Evolutionary conservation across 1,140 invertebrate species (phyloP), one percentile per base, ranked within the genome.

Genomic region (Cepaea nemoralis): DNA sequence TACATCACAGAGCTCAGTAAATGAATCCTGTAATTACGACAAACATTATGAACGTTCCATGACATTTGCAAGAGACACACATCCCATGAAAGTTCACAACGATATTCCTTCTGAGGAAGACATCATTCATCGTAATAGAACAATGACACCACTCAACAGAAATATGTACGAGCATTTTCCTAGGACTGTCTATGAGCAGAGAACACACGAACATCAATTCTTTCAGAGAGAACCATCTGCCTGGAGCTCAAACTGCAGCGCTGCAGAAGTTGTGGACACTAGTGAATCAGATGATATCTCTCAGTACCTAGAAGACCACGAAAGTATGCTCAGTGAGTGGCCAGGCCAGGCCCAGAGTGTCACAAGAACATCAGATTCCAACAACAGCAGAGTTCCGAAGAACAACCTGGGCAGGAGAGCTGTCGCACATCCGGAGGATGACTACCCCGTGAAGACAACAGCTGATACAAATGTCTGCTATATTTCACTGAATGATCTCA

Each of bases 401-500:
- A 10, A 8, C 5, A n/a, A n/a, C n/a, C n/a, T n/a, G n/a, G n/a
- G n/a, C n/a, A n/a, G n/a, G n/a, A n/a, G n/a, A n/a, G 33, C 1
- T 8, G 24, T 39, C 10, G 19, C 12, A 27, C 3, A 14, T 33
- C 1, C 22, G 1, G 69, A 10, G 40, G 69, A 33, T 22, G 22
- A 39, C 14, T 39, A 6, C 40, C 69, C n/a, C 33, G 59, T 63
- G 10, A 6, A 63, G 33, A 71, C 69, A 24, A 71, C 37, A 45
- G 69, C 69, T 8, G 69, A 71, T 22, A 71, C 69, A 6, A 71
- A 71, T 27, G 69, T 71, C 37, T 45, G 37, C 37, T 71, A 27
- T 39, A 39, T 71, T 27, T 39, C 35, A 24, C 10, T 45, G 2
- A 33, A 71, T 45, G 69, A 71, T 39, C 31, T 40, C 1, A 27